A percentile compares a stretch with the other conserved stretches of the same genome.
phyloP scores from a whole-genome alignment of 2,797 vertebrate species.

The Phalloptychus januarius region DNA sequence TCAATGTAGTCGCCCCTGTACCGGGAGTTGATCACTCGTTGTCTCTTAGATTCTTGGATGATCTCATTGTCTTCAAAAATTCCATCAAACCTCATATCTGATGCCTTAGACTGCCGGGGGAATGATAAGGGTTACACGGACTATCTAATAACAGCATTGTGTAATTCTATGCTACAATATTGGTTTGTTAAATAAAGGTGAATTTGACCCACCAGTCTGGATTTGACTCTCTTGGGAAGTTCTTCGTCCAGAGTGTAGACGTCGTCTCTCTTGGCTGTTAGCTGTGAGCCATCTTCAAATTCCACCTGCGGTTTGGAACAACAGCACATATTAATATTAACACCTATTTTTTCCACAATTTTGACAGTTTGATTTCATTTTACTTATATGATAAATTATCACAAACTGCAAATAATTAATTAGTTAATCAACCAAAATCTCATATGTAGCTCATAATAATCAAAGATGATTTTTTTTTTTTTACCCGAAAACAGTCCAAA shows the following conservation, averaged over 20 bases:
- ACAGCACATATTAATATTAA: not conserved
- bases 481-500: not conserved
- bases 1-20: conserved; percentile 98
- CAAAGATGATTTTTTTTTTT: too few relatives aligned
- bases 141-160: not conserved
- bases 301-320: conserved; percentile 85
- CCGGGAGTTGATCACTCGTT: conserved; percentile 96
- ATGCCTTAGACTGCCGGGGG: conserved; percentile 89
- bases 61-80: conserved; percentile 97
- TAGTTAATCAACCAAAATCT: not conserved
- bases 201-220: conserved; percentile 86
- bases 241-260: conserved; percentile 98
- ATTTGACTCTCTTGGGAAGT: conserved; percentile 96
- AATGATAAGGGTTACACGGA: not conserved
- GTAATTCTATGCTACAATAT: not conserved
- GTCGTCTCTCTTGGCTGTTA: conserved; percentile 95
- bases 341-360: not conserved
- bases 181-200: not conserved
- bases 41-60: conserved; percentile 93
- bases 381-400: not conserved
- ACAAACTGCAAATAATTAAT: not conserved
- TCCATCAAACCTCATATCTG: conserved; percentile 98
- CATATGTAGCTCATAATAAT: not conserved
- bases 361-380: not conserved
- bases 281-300: conserved; percentile 96